Conservation (phyloP, 2,888 invertebrate species). For the Diadegma fenestrale region DNA sequence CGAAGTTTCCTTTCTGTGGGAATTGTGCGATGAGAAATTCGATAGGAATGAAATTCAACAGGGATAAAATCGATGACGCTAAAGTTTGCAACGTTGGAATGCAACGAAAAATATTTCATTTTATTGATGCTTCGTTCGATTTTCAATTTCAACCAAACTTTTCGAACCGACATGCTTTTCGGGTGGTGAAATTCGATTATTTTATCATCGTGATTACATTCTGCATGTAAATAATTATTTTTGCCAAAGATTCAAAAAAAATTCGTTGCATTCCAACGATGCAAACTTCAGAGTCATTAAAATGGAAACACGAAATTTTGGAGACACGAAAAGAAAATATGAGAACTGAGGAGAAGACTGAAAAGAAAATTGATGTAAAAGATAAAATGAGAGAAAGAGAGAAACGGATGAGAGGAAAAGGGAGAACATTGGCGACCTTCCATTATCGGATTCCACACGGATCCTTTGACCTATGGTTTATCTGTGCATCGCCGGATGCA, state of each 20-base stretch:
- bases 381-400: neutral
- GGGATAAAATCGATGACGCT: neutral
- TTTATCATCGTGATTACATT: too few species aligned
- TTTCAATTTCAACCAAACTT: too few species aligned
- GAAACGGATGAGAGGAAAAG: neutral
- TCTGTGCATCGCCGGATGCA: slow-evolving; percentile 13
- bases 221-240: too few species aligned
- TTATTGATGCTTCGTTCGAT: too few species aligned
- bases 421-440: slow-evolving; percentile 28
- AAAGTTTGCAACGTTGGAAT: too few species aligned
- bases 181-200: too few species aligned
- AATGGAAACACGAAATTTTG: neutral
- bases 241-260: too few species aligned
- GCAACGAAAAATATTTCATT: too few species aligned
- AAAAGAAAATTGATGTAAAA: neutral
- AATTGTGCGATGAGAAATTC: neutral
- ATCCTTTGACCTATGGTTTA: slow-evolving; percentile 58
- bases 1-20: neutral
- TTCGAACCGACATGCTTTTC: too few species aligned
- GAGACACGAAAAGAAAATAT: too few species aligned
- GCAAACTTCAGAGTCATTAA: too few species aligned
- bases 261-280: too few species aligned
- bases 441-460: slow-evolving; percentile 59
- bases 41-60: neutral
- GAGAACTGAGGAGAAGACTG: neutral